Base-by-base conservation (phyloP, 2,113 vertebrate species). In the Noctilio leporinus region DNA sequence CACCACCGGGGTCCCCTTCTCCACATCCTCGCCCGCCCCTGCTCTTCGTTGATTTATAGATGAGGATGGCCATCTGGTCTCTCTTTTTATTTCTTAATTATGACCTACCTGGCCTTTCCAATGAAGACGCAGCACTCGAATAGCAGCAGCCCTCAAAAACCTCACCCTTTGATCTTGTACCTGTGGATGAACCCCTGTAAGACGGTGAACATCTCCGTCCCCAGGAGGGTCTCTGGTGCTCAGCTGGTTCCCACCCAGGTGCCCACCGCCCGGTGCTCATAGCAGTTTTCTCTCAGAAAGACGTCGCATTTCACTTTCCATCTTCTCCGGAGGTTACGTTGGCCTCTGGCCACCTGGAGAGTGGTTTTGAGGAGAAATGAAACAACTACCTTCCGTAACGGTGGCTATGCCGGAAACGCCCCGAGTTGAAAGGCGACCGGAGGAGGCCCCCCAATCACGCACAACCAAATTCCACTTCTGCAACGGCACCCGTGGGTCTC, bases 121-220 rank as follows among this genome's bases (percentile, higher is more conserved):
- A 86, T n/a, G n/a, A 86, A 64, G 43, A 38, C 22, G 1, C 20
- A 51, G 17, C 4, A n/a, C 1, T 4, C 19, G n/a, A n/a, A n/a
- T 2, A 22, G n/a, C 1, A n/a, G n/a, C 57, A n/a, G 26, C 78
- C 40, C 26, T 78, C 57, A 35, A 7, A 57, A 57, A 30, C 35
- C 35, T 59, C 16, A 2, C 3, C 17, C 4, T 1, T 5, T 40
- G 20, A 4, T 28, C 10, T 22, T 22, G 30, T 47, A 9, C 4
- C 6, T 5, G 4, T 9, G 51, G 16, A 9, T 17, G 55, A 59
- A 17, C 28, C 22, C 14, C 64, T 4, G 17, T 38, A 9, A 43
- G 40, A 1, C 2, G 5, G 7, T 2, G 22, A 4, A 16, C n/a
- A 2, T 10, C 55, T 8, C 62, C 4, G 4, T 19, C 2, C 35